Base-by-base conservation (phyloP, 2,797 vertebrate species). In the Eremophila alpestris region DNA sequence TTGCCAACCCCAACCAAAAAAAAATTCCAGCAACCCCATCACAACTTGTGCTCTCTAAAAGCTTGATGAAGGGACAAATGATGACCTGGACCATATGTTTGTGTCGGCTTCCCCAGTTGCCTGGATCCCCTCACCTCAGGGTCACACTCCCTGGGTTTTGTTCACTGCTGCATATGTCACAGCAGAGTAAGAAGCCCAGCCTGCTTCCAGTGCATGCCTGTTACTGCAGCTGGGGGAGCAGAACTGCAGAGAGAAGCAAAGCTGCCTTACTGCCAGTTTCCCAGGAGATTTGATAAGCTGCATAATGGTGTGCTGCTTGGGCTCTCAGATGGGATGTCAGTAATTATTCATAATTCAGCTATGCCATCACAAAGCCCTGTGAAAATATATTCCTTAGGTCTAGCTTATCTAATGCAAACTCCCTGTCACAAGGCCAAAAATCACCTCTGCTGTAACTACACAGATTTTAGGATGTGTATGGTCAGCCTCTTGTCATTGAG, bases 1-100 rank as follows among this genome's bases (percentile, higher is more conserved):
- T 34, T 8, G 7, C 3, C 17, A 2, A 5, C 8, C 5, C 11
- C 14, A 4, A 11, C 4, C 7, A 5, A 4, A 10, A 45, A 21
- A 29, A 30, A 32, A 23, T 13, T 2, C 4, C 48, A 78, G 16
- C 15, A 75, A 34, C 10, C 10, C 3, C 13, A 13, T 10, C 5
- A 3, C 23, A 54, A 14, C 6, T 36, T 38, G 11, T 83, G 12
- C 10, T 55, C 3, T 65, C 20, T 83, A 58, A 88, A 81, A 74
- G 20, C 11, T 32, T 63, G 19, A 43, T 24, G 27, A 43, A 67
- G 13, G 16, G 27, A n/a, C 10, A 75, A 52, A 46, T 9, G 7
- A 27, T 36, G n/a, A 75, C 19, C 11, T n/a, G 13, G 11, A 41
- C 19, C 11, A 43, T 23, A 19, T 5, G 13, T 46, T 32, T 62